Conservation (phyloP, 2,888 invertebrate genomes). For the Spodoptera exigua region DNA sequence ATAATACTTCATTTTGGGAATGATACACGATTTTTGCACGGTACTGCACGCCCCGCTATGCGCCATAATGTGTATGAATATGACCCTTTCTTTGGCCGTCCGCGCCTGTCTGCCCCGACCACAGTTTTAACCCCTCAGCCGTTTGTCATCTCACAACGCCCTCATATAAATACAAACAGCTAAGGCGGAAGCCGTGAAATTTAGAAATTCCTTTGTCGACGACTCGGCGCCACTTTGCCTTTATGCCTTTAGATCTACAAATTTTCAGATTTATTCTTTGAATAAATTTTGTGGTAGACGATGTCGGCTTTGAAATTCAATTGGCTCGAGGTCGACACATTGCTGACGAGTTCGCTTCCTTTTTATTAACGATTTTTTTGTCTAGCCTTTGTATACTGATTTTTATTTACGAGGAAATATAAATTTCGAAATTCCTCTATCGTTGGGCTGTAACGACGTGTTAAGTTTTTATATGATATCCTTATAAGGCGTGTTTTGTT, state of each 20-base stretch:
- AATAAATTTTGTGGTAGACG: slow-evolving; percentile 88
- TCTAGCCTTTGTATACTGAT: slow-evolving; percentile 65
- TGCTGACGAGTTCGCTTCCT: slow-evolving; percentile 83
- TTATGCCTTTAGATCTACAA: slow-evolving; percentile 88
- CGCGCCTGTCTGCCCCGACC: slow-evolving; percentile 49
- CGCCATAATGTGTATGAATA: slow-evolving; percentile 38
- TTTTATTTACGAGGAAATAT: slow-evolving; percentile 60
- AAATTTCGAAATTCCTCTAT: slow-evolving; percentile 49
- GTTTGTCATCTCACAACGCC: slow-evolving; percentile 87
- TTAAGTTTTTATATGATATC: slow-evolving; percentile 43
- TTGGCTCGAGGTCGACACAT: slow-evolving; percentile 87
- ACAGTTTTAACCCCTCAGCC: slow-evolving; percentile 70
- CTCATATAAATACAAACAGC: slow-evolving; percentile 87
- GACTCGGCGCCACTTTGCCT: slow-evolving; percentile 85
- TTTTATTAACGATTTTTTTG: slow-evolving; percentile 76
- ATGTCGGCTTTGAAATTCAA: slow-evolving; percentile 89
- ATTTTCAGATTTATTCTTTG: slow-evolving; percentile 90
- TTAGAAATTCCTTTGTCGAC: slow-evolving; percentile 88
- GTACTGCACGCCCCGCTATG: slow-evolving; percentile 29
- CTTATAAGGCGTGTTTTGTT: slow-evolving; percentile 19
- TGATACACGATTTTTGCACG: slow-evolving; percentile 45
- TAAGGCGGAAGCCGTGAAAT: slow-evolving; percentile 88
- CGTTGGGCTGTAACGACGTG: slow-evolving; percentile 44
- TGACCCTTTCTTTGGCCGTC: slow-evolving; percentile 48
- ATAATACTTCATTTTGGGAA: slow-evolving; percentile 49